Evolutionary conservation across 2,113 vertebrate genomes (phyloP).

Genomic region (Myrmophylax atrothorax): DNA sequence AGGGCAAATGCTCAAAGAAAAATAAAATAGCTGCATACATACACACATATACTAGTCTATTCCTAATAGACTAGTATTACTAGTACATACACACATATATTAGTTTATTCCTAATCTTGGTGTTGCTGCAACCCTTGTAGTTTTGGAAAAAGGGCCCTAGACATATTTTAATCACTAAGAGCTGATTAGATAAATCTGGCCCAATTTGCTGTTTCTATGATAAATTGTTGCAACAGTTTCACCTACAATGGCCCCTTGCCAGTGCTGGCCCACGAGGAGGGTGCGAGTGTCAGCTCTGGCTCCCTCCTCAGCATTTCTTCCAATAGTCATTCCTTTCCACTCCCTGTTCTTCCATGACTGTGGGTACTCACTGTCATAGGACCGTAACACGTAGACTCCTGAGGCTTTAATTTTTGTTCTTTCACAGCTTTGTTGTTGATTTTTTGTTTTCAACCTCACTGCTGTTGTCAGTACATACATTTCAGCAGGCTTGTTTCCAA

Average conservation of each 20-base stretch:
- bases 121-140: neutral
- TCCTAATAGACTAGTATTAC: too few species aligned
- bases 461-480: neutral
- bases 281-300: neutral
- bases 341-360: neutral
- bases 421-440: neutral
- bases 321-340: neutral
- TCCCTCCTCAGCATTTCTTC: neutral
- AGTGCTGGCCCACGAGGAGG: neutral
- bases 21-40: neutral
- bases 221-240: neutral
- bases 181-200: neutral
- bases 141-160: neutral
- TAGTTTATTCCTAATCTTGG: neutral
- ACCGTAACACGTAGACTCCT: neutral
- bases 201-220: neutral
- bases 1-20: neutral
- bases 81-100: rapidly evolving
- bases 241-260: neutral
- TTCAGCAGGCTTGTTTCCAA: neutral
- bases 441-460: neutral
- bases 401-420: neutral
- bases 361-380: neutral
- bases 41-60: rapidly evolving
- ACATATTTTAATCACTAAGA: neutral